Conservation (phyloP, 2,888 invertebrate species). For the Plusia festucae region DNA sequence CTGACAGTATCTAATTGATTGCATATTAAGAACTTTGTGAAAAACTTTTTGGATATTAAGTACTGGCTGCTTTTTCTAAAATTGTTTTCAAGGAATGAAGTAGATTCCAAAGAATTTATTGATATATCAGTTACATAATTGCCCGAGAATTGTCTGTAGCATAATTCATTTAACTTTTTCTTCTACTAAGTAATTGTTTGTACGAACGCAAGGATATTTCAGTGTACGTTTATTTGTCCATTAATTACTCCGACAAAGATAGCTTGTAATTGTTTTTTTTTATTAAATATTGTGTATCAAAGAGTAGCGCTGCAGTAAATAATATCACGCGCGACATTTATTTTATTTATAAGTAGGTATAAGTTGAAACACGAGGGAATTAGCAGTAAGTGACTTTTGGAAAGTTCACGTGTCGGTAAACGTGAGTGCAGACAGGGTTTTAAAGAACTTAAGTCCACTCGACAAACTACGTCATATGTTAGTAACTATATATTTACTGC, state of each 20-base stretch:
- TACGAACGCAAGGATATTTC: neutral
- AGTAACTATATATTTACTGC: neutral
- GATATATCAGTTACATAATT: neutral
- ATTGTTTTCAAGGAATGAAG: conserved; percentile 1
- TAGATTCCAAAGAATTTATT: conserved; percentile 2
- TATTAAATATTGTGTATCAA: neutral
- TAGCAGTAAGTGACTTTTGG: neutral
- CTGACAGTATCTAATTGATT: neutral
- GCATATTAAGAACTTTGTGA: neutral
- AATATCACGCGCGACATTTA: neutral
- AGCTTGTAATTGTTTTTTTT: neutral
- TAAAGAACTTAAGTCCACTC: neutral
- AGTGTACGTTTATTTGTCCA: neutral
- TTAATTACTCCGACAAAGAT: neutral
- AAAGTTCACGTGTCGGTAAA: conserved; percentile 1
- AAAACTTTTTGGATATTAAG: conserved; percentile 11
- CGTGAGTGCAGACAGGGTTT: neutral
- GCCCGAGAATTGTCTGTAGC: neutral
- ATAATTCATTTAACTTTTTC: neutral
- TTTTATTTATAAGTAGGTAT: neutral
- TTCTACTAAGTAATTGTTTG: neutral
- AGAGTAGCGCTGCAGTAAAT: neutral
- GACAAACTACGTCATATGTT: neutral
- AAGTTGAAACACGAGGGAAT: neutral
- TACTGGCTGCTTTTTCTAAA: neutral